Evolutionary conservation across 1,140 invertebrate genomes (phyloP), one percentile per base, ranked within the genome.

Genomic region (Melitaea cinxia): DNA sequence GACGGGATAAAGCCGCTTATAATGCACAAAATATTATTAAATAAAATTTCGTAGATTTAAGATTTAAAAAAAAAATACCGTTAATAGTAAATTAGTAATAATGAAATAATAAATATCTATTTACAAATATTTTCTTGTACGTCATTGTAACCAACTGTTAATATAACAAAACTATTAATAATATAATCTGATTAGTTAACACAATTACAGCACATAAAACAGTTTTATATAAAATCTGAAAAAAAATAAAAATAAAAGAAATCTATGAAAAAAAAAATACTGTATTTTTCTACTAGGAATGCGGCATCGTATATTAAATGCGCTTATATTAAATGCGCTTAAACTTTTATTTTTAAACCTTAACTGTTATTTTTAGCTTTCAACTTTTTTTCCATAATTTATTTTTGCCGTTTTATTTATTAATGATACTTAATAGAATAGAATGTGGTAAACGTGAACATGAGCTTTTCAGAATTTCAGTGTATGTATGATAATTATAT

Each of bases 11-110:
- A 62, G 83, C 83, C 80, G 83, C 83, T 86, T 81, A 73, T 49
- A 19, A 73, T 82, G 83, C 83, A 86, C 83, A 86, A 85, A 55
- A 85, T 60, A 39, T 68, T 72, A 68, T 57, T 24, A 50, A 68
- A 55, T 26, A 60, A 66, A 61, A 56, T 30, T 68, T 61, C 70
- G 50, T 42, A 62, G 71, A 45, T 56, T 47, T 62, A 65, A 23
- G 15, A 19, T 52, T 57, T 50, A 60, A 66, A 65, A 73, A 65
- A 37, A 37, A 63, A 66, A 68, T 57, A 49, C 67, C 50, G 52
- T 59, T 37, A 35, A 70, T 72, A 73, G 23, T 52, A 55, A 61
- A 35, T 68, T 72, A 73, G 23, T 52, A 55, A 61, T 35, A 49
- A 54, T 10, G 35, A 54, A 28, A 54, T 49, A 50, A 52, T 30